These are phyloP conservation scores for Physella acuta DNA, from an alignment of 1,140 invertebrate genomes.

Conservation along the genomic window DNA sequence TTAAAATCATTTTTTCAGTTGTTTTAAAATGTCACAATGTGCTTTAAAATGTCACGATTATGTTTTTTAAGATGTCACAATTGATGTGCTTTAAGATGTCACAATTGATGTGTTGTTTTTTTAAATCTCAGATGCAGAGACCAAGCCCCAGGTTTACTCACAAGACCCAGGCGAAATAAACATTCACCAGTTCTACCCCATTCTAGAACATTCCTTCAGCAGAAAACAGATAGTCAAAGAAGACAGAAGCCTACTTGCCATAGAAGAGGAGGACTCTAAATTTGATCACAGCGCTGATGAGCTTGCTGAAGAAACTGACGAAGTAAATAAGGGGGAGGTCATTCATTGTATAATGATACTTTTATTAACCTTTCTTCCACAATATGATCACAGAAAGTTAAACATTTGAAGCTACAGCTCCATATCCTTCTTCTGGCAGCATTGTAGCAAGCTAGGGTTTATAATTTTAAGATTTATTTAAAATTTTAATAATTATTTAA, in stretches of 20 bases:
- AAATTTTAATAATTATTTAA: no score
- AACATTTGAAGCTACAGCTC: no score
- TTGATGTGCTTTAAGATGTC: neutral
- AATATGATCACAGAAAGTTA: no score
- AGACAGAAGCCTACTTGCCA: neutral
- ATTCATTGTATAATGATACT: no score
- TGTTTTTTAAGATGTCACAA: neutral
- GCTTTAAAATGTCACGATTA: neutral
- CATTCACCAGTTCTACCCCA: slow-evolving; percentile 52
- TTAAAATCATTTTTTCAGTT: neutral
- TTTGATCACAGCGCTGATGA: no score
- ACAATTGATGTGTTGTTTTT: neutral
- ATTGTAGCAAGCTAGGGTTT: no score
- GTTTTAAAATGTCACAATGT: neutral
- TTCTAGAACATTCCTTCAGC: slow-evolving; percentile 41
- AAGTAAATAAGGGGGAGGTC: no score
- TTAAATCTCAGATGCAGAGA: neutral
- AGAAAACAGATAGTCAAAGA: slow-evolving; percentile 6
- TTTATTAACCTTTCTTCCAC: no score
- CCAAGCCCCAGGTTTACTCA: neutral
- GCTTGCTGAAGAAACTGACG: no score
- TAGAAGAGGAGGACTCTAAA: neutral
- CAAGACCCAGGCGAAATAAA: slow-evolving; percentile 43
- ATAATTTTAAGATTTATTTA: no score
- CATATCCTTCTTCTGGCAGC: no score